Base-by-base conservation (phyloP, 2,113 vertebrate genomes). In the Archocentrus centrarchus region DNA sequence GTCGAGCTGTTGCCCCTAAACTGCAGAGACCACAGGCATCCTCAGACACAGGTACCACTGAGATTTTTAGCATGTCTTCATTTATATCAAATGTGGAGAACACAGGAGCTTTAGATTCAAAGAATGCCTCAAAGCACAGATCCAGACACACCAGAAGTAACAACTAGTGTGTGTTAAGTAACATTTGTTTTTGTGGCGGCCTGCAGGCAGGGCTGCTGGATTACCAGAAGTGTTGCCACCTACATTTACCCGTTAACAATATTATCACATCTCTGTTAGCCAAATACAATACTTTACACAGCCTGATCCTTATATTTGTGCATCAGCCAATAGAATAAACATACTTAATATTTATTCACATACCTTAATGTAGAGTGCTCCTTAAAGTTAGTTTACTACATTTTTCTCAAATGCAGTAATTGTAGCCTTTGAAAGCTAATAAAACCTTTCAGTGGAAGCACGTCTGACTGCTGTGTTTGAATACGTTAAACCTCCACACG, bases 1-100 rank as follows among this genome's bases (percentile, higher is more conserved):
- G 96, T 22, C 93, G 95, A 77, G 85, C 82, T 3, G 62, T 96
- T 2, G 87, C 82, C 80, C 94, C 92, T 24, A 95, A 91, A 93
- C 87, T 89, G 17, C 87, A 90, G 89, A 94, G 83, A 75, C 59
- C 63, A 1, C 57, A 83, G n/a, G 2, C 2, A 18, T 68, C 80
- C 32, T 84, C 90, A 3, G 86, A 92, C 9, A 89, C 94, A 92
- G 93, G 95, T 95, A 93, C 80, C 3, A 27, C 30, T 59, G 13
- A 58, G 9, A n/a, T n/a, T 7, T 7, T 78, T 7, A 59, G 3
- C 18, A 15, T 5, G 2, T 17, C 59, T 73, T 59, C 58, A 27
- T 76, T 80, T 39, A n/a, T 77, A 8, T 63, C 41, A 68, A 59
- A 44, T 37, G 60, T n/a, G 6, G 15, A 59, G 32, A 59, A 14